Percentiles rank a stretch among this genome's conserved stretches.
These are phyloP conservation scores for Euplexia lucipara DNA, from an alignment of 2,888 invertebrate species.

Conservation along the genomic window DNA sequence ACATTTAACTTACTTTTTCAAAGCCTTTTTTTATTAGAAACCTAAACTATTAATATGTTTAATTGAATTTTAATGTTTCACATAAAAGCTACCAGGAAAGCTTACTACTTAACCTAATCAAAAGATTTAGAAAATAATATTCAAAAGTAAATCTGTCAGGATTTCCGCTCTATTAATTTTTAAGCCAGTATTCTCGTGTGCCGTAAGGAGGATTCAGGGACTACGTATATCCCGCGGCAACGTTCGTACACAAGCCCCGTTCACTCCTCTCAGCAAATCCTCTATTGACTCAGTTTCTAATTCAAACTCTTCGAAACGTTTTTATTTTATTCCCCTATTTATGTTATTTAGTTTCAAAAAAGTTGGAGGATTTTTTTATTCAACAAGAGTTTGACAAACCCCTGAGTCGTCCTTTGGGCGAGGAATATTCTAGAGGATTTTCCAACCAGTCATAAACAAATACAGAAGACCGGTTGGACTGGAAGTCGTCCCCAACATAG, in stretches of 20 bases:
- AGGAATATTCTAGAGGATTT: too few relatives aligned
- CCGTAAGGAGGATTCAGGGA: conserved; percentile 16
- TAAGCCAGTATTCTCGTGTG: conserved; percentile 29
- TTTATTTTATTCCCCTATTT: conserved; percentile 15
- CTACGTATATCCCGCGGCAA: conserved; percentile 23
- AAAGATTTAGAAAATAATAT: neutral
- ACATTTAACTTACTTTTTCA: neutral
- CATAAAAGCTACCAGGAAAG: neutral
- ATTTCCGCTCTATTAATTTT: conserved; percentile 35
- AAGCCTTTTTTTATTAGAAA: neutral
- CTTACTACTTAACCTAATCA: neutral
- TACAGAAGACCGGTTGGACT: too few relatives aligned
- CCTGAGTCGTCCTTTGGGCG: too few relatives aligned
- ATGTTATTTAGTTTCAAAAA: neutral
- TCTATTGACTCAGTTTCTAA: conserved; percentile 54
- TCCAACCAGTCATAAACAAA: too few relatives aligned
- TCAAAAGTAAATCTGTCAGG: conserved; percentile 28
- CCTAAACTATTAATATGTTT: neutral
- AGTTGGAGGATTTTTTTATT: too few relatives aligned
- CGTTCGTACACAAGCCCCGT: conserved; percentile 30
- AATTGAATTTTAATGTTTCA: neutral
- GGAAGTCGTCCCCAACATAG: too few relatives aligned
- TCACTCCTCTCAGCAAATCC: conserved; percentile 40
- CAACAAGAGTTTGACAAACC: too few relatives aligned
- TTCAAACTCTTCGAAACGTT: conserved; percentile 24